Conservation (phyloP, 2,113 vertebrate genomes). For the Abramis brama region DNA sequence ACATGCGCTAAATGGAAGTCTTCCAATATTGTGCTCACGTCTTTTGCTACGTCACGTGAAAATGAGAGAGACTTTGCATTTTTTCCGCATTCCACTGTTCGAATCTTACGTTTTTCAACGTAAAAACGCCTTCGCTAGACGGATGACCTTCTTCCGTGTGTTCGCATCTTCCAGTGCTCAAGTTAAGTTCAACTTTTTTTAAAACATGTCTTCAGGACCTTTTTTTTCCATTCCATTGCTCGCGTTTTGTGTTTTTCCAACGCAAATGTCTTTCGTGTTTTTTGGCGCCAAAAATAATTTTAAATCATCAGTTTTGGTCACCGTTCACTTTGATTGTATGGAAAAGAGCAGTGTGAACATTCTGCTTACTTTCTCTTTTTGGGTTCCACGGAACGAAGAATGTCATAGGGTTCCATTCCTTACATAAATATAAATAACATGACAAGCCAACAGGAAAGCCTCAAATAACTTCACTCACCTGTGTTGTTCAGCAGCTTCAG, state of each 20-base stretch:
- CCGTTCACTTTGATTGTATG: background rate
- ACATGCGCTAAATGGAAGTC: too few species aligned
- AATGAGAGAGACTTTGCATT: too few species aligned
- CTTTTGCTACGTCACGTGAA: too few species aligned
- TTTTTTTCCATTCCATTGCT: background rate
- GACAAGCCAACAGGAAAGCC: constrained; percentile 39
- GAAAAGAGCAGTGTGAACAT: background rate
- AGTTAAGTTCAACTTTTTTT: background rate
- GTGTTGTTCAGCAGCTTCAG: constrained; percentile 93
- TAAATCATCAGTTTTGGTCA: background rate
- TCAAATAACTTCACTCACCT: constrained; percentile 75
- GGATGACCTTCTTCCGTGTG: background rate
- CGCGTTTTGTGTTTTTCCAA: background rate
- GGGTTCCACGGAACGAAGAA: background rate
- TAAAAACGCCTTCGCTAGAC: background rate
- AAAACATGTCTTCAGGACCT: background rate
- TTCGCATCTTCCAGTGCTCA: background rate
- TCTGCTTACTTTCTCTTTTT: background rate
- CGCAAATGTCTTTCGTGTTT: too few species aligned
- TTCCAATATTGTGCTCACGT: too few species aligned
- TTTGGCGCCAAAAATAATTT: background rate
- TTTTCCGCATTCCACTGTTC: background rate
- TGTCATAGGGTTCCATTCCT: background rate
- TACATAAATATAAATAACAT: constrained; percentile 7
- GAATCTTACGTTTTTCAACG: background rate